Evolutionary conservation across 2,888 invertebrate genomes (phyloP), one percentile per base, ranked within the genome.

Genomic region (Choristoneura rosaceana): DNA sequence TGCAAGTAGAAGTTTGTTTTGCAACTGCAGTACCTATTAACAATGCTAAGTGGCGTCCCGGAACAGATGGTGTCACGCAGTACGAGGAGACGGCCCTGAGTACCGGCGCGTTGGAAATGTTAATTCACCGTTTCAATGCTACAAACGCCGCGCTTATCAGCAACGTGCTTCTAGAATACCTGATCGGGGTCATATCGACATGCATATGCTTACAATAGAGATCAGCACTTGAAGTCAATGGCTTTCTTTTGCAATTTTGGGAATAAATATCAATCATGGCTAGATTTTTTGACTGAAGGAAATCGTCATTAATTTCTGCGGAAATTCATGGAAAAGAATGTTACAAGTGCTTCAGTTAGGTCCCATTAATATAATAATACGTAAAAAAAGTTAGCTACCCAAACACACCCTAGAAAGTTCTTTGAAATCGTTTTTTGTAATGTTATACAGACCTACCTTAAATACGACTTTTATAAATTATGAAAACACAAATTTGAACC

Each of bases 11-110:
- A 52, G 41, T 59, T 60, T 60, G 38, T 59, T 50, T 41, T 61
- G 41, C 25, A 14, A 61, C 34, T 25, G 58, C 47, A 59, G 15
- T 34, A n/a, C 38, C 9, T 62, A 73, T 73, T 52, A 59, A 50
- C 15, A 60, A 63, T 73, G 58, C 73, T 60, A 73, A 50, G 64
- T 73, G 50, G 63, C 43, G 52, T 33, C 68, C 68, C 67, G 78
- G 95, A 95, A 59, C 89, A 90, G 60, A 89, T 94, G 15, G 94
- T 91, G 0, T 88, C 94, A 10, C 95, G 95, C 77, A 94, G 64
- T 58, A 76, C 15, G 60, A 52, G 70, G 55, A 55, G 12, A 25
- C 76, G 87, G 89, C 79, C 92, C 12, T 89, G 90, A 81, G 83
- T 87, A 83, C 85, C 59, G 66, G 62, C 77, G 84, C 50, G 85